Conservation (phyloP, 2,113 vertebrate genomes). For the Rattus rattus region DNA sequence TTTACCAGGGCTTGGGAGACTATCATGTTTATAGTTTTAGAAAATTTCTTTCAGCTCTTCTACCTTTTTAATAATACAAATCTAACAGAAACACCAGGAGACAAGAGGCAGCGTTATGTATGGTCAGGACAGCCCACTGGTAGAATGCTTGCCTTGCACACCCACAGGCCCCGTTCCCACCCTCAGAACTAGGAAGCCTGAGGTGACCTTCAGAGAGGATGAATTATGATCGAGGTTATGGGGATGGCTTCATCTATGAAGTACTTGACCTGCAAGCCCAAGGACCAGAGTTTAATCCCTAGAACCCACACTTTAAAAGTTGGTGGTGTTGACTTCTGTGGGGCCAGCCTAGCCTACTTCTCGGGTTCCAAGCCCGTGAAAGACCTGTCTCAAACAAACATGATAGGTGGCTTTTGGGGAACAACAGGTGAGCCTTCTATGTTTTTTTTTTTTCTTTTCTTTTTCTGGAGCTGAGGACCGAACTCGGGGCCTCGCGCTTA, state of each 20-base stretch:
- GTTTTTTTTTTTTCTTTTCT: too few species aligned
- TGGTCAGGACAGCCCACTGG: too few species aligned
- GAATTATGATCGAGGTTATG: neutral
- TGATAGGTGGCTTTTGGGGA: neutral
- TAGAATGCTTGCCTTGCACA: neutral
- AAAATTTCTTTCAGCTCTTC: neutral
- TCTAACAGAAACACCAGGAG: neutral
- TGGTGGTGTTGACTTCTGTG: neutral
- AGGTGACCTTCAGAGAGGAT: neutral
- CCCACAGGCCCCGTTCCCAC: neutral
- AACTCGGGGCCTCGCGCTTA: too few species aligned
- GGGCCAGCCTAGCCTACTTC: neutral
- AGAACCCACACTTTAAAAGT: neutral
- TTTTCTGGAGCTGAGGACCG: too few species aligned
- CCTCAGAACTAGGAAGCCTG: neutral
- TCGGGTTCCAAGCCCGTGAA: neutral
- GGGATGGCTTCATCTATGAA: too few species aligned
- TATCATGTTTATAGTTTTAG: neutral
- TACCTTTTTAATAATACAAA: neutral
- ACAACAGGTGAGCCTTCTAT: neutral
- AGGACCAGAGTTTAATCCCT: neutral
- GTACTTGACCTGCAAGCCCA: neutral
- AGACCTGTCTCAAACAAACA: neutral
- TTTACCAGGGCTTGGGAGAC: neutral
- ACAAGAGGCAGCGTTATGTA: neutral